A percentile compares a stretch with the other conserved stretches of the same genome.
phyloP scores from a whole-genome alignment of 2,797 vertebrate species.

The Catostomus latipinnis region DNA sequence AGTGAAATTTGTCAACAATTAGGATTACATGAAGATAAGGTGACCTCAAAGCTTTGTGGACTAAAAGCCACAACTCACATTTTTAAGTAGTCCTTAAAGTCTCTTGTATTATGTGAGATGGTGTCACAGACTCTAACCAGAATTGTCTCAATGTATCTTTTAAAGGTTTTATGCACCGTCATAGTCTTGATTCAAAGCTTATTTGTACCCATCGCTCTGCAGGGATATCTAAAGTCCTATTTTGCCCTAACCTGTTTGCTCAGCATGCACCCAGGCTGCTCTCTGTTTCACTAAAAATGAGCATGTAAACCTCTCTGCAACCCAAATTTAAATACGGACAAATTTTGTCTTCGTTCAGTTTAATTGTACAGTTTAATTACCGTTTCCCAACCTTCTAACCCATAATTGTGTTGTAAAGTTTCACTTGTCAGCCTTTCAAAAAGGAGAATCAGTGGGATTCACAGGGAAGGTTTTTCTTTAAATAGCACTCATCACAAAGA shows the following conservation, averaged over 20 bases:
- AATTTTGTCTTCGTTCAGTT: too few species aligned
- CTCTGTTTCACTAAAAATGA: neutral
- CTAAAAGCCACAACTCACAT: too few species aligned
- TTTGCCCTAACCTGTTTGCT: slow-evolving; percentile 27
- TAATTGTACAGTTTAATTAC: too few species aligned
- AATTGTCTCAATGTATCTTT: too few species aligned
- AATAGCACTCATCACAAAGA: too few species aligned
- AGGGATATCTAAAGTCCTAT: neutral
- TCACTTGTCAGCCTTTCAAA: too few species aligned
- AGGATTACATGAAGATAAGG: too few species aligned
- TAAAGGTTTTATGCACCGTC: neutral
- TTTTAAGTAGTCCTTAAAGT: neutral
- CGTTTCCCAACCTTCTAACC: too few species aligned
- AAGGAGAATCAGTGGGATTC: too few species aligned
- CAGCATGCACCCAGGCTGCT: slow-evolving; percentile 1
- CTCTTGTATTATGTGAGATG: slow-evolving; percentile 1
- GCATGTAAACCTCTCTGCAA: neutral
- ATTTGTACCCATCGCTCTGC: neutral
- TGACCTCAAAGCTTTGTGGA: too few species aligned
- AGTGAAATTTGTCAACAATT: too few species aligned
- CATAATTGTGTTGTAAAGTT: too few species aligned
- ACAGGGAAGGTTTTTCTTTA: neutral
- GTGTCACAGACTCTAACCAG: neutral
- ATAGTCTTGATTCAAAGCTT: neutral
- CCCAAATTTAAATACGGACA: neutral